Percentiles rank a stretch among this genome's conserved stretches.
Evolutionary conservation across 2,888 invertebrate genomes (phyloP).

Genomic region (Physocephala rufipes): DNA sequence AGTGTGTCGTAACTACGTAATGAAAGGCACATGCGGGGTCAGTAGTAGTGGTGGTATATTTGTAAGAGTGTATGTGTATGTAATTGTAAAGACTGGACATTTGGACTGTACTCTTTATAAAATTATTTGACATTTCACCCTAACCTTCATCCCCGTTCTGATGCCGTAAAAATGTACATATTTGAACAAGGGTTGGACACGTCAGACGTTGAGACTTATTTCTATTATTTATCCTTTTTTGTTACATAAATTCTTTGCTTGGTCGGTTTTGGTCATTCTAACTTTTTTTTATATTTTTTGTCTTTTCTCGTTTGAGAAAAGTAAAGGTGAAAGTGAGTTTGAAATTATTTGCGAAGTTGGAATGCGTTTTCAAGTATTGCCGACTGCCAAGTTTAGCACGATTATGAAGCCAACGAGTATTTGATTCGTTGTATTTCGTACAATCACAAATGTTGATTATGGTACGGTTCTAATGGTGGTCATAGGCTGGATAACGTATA

Average conservation of each 20-base stretch:
- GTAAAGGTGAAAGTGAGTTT: conserved; percentile 13
- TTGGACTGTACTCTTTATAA: background rate
- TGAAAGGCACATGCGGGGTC: background rate
- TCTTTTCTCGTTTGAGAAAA: conserved; percentile 22
- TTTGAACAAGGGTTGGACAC: conserved; percentile 55
- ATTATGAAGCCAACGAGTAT: no score
- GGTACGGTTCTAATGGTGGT: no score
- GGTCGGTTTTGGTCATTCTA: background rate
- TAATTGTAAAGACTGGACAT: background rate
- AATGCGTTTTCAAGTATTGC: background rate
- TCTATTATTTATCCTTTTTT: conserved; percentile 37
- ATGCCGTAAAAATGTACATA: conserved; percentile 11
- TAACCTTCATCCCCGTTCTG: background rate
- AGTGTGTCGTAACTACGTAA: background rate
- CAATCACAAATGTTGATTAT: no score
- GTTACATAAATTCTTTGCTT: conserved; percentile 33
- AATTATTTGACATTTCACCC: background rate
- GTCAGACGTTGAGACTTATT: conserved; percentile 22
- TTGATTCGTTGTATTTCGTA: no score
- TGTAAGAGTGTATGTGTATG: background rate
- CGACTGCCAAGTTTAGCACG: background rate
- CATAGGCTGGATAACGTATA: no score
- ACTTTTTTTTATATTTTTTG: conserved; percentile 10
- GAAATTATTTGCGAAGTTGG: background rate
- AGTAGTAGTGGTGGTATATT: background rate